Percentiles rank a stretch among this genome's conserved stretches.
Evolutionary conservation across 2,113 vertebrate genomes (phyloP).

Genomic region (Isurus oxyrinchus): DNA sequence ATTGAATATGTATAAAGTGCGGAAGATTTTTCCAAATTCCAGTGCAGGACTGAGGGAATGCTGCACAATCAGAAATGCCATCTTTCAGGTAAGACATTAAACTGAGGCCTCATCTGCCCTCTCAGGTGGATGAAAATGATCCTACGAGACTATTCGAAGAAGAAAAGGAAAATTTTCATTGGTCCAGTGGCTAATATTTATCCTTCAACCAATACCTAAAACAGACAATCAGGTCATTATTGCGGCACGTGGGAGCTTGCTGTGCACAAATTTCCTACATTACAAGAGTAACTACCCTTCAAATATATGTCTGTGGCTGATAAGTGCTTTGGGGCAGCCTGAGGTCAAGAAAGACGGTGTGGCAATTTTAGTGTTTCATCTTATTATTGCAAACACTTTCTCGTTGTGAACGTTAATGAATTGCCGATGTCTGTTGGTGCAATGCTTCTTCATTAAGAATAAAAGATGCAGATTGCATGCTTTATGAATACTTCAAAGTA

Average conservation of each 20-base stretch:
- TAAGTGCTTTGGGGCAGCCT: not conserved
- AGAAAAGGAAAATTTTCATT: not conserved
- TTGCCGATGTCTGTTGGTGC: not conserved
- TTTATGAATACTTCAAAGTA: not conserved
- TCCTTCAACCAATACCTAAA: not conserved
- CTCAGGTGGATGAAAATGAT: not conserved
- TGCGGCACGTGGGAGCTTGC: not conserved
- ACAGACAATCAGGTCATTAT: not conserved
- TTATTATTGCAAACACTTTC: not conserved
- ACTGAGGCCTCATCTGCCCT: not conserved
- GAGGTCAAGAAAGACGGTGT: not conserved
- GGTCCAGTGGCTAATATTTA: not conserved
- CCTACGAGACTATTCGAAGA: not conserved
- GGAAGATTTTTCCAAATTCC: not conserved
- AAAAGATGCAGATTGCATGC: not conserved
- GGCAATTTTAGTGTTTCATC: not conserved
- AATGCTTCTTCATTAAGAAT: not conserved
- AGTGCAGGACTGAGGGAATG: not conserved
- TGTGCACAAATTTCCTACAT: not conserved
- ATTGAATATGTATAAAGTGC: not conserved
- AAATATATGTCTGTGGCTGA: not conserved
- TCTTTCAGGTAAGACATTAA: not conserved
- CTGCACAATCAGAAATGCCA: not conserved
- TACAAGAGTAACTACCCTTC: not conserved
- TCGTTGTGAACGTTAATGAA: not conserved